phyloP scores from a whole-genome alignment of 1,140 invertebrate species.

The Trachymyrmex cornetzi region DNA sequence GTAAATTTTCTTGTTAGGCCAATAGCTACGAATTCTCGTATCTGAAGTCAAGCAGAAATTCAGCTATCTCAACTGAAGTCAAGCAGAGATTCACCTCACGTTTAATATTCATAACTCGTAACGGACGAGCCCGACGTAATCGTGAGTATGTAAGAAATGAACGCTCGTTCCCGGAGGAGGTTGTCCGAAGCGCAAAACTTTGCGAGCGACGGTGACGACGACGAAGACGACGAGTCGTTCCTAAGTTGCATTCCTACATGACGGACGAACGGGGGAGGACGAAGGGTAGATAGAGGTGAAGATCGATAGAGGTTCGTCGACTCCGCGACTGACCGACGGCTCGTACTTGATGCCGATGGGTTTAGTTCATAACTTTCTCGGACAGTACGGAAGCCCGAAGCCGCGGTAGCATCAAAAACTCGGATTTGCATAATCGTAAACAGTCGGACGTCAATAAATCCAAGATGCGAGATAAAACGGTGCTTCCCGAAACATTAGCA shows the following conservation, averaged over 20 bases:
- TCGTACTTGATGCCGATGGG: conserved; percentile 37
- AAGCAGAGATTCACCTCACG: background rate
- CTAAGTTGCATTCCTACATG: conserved; percentile 63
- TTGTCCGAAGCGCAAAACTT: conserved; percentile 38
- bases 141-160: conserved; percentile 12
- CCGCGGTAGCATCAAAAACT: conserved; percentile 31
- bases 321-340: conserved; percentile 71
- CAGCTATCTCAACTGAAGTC: background rate
- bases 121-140: conserved; percentile 1
- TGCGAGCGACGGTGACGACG: conserved; percentile 37
- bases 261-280: conserved; percentile 58
- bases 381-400: conserved; percentile 11
- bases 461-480: background rate
- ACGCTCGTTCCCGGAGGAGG: background rate
- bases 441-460: conserved; percentile 27
- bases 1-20: background rate
- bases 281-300: conserved; percentile 72
- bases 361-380: conserved; percentile 45
- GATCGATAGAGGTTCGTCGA: conserved; percentile 81
- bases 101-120: conserved; percentile 42
- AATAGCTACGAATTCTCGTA: background rate
- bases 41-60: background rate
- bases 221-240: conserved; percentile 12
- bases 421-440: conserved; percentile 56
- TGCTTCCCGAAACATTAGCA: background rate